Evolutionary conservation across 2,113 vertebrate species (phyloP), one percentile per base, ranked within the genome.

Genomic region (Furnarius figulus): DNA sequence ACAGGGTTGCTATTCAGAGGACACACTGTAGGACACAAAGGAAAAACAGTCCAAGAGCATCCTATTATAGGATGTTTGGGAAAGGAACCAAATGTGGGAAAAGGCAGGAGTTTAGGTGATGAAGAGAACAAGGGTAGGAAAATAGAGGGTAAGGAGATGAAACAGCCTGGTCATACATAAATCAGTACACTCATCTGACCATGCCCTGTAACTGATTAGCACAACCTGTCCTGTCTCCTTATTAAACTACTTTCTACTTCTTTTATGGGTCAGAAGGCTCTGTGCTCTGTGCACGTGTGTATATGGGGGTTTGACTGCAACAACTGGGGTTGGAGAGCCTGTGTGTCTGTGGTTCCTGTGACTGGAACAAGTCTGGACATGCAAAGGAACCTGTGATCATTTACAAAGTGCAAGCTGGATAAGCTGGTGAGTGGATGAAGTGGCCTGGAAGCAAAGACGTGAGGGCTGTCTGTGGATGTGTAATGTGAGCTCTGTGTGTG

Each of bases 401-500:
- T 37, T 61, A 33, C 39, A 53, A 67, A 47, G 10, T 30, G 39
- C 37, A 63, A 35, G 8, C 8, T 2, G 1, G 33, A 37, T 44
- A 25, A 35, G 12, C 20, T 56, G 12, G 9, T 50, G 55, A 56
- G 40, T 6, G 12, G 8, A 8, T 42, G 35, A 83, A 52, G n/a
- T 22, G 12, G 40, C 10, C 39, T 33, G 12, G 30, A 15, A 73
- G 14, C 9, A 55, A 84, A 47, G 17, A 62, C 16, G 6, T 10
- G 6, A 55, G 5, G 27, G 8, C 49, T 83, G 12, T 21, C 13
- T 10, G 15, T 2, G 6, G 33, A 25, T 17, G 25, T 2, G 2
- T 21, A 75, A 21, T 0, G 0, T 5, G 1, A 31, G 2, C 44
- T 21, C 9, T 53, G 7, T 8, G 14, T 0, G 0, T 14, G 6